Evolutionary conservation across 2,888 invertebrate species (phyloP).

Genomic region (Pteria penguin): DNA sequence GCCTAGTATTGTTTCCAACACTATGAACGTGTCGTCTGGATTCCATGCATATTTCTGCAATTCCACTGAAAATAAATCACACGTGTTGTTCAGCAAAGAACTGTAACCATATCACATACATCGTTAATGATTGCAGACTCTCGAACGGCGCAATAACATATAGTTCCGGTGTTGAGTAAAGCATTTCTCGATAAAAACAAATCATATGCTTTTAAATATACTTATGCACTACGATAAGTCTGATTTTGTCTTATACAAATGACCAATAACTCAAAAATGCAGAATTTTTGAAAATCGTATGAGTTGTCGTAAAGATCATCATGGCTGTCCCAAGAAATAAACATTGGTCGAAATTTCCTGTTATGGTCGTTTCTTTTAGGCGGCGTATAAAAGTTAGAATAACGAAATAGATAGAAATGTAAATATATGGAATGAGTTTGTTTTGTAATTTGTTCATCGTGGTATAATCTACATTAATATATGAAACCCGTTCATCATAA

Average conservation of each 20-base stretch:
- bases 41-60: not conserved
- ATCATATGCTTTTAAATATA: not conserved
- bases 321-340: not conserved
- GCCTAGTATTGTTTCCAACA: not conserved
- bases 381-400: not conserved
- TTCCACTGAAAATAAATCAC: no score
- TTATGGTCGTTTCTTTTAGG: not conserved
- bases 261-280: not conserved
- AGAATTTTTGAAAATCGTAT: not conserved
- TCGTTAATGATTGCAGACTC: no score
- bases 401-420: not conserved
- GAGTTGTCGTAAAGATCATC: not conserved
- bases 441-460: no score
- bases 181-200: not conserved
- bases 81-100: no score
- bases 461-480: no score
- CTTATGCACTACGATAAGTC: not conserved
- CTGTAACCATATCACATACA: no score
- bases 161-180: no score
- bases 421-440: not conserved
- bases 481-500: no score
- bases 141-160: no score
- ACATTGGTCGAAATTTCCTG: not conserved
- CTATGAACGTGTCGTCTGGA: not conserved
- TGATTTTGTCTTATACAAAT: no score